Percentiles rank a stretch among this genome's conserved stretches.
Evolutionary conservation across 1,140 invertebrate genomes (phyloP).

Genomic region (Rhynchophorus ferrugineus): DNA sequence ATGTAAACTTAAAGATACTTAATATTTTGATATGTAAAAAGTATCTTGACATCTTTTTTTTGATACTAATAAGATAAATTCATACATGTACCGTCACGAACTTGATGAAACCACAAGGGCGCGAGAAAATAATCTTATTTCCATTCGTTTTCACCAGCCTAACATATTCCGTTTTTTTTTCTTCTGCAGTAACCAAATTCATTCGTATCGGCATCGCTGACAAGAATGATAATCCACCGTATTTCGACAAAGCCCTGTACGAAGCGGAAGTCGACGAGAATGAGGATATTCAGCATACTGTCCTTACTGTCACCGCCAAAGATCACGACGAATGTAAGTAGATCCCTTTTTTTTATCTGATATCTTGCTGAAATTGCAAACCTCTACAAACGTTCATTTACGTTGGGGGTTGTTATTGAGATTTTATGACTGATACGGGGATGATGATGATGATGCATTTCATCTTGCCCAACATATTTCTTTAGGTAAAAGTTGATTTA

Average conservation of each 20-base stretch:
- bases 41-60: no score
- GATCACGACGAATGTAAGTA: slow-evolving; percentile 97
- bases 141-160: not conserved
- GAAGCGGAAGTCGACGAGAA: slow-evolving; percentile 96
- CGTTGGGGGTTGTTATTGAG: no score
- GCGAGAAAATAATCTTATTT: no score
- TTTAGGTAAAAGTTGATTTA: not conserved
- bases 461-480: not conserved
- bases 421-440: no score
- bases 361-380: not conserved
- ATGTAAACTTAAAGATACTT: no score
- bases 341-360: not conserved
- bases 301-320: slow-evolving; percentile 94
- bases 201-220: slow-evolving; percentile 86
- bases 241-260: slow-evolving; percentile 93
- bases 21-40: no score
- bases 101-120: no score
- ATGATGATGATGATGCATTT: not conserved
- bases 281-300: slow-evolving; percentile 93
- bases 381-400: no score
- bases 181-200: slow-evolving; percentile 79
- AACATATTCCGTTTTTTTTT: slow-evolving; percentile 8
- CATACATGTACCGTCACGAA: no score
- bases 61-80: no score
- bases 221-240: slow-evolving; percentile 97